Base-by-base conservation (phyloP, 2,888 invertebrate genomes). In the Noctuana brunneofusca region DNA sequence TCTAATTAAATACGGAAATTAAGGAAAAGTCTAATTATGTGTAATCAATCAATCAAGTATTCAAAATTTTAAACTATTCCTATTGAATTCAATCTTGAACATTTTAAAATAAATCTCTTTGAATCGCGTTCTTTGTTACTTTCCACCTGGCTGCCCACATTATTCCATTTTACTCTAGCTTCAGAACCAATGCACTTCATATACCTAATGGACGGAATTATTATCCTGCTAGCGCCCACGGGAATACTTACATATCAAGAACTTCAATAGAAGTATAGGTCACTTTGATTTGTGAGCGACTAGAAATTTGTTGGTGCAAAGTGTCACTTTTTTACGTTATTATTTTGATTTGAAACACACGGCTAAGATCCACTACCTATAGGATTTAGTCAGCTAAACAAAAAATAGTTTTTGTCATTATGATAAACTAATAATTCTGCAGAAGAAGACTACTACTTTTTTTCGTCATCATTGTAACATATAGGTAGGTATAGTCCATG, bases 41-140 rank as follows among this genome's bases (percentile, higher is more conserved):
- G n/a, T n/a, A n/a, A n/a, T 5, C 5, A 24, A 24, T 24, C 24
- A 4, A 24, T 24, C 32, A 32, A 32, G 5, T 9, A 4, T 5
- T 9, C 24, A 5, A 3, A 4, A 4, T 24, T 8, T 2, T 8
- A 12, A 32, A 32, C n/a, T n/a, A n/a, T 1, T n/a, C 14, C 55
- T 55, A 41, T 41, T 41, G 38, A 55, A 41, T 55, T 43, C 22
- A 9, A 27, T 43, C 24, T 27, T 41, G 24, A 55, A 55, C 41
- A 43, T 43, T 43, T 43, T 41, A 24, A 55, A 55, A n/a, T n/a
- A n/a, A n/a, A n/a, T n/a, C n/a, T n/a, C n/a, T n/a, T n/a, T 43
- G 16, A 38, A 38, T 38, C 38, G 14, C 24, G 30, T 30, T 56
- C 55, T 56, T 56, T 56, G 27, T 56, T 12, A 56, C 27, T 30